Conservation (phyloP, 2,113 vertebrate genomes). For the Rhegmatorhina hoffmannsi region DNA sequence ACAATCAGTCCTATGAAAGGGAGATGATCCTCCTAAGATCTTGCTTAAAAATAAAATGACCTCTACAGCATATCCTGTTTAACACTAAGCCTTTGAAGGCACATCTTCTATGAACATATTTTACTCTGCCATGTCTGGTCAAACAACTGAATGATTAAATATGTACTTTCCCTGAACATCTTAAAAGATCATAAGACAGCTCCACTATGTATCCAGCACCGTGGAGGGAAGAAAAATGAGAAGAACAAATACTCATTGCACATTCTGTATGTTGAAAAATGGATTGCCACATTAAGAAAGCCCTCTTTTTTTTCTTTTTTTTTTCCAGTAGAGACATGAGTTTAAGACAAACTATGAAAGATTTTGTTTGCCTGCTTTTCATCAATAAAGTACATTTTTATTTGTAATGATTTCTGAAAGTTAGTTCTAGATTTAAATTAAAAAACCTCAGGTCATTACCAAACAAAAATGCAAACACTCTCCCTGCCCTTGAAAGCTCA, state of each 20-base stretch:
- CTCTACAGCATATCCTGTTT: not conserved
- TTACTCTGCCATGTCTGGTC: not conserved
- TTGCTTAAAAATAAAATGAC: not conserved
- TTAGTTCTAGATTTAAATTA: not conserved
- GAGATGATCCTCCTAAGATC: not conserved
- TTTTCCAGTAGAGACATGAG: not conserved
- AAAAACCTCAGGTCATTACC: not conserved
- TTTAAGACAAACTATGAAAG: not conserved
- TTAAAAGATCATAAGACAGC: not conserved
- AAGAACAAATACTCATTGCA: not conserved
- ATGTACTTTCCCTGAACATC: not conserved
- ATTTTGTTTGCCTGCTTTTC: not conserved
- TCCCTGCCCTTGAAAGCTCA: not conserved
- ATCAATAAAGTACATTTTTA: not conserved
- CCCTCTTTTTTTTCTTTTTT: not conserved
- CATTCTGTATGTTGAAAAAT: not conserved
- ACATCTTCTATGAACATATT: not conserved
- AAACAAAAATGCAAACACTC: not conserved
- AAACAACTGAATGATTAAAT: conserved; percentile 26
- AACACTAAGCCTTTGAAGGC: not conserved
- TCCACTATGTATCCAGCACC: not conserved
- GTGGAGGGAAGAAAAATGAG: conserved; percentile 30
- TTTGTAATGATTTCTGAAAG: not conserved
- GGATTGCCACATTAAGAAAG: not conserved
- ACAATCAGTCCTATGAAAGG: not conserved